Evolutionary conservation across 2,888 invertebrate species (phyloP), one percentile per base, ranked within the genome.

Genomic region (Acanthosoma haemorrhoidale): DNA sequence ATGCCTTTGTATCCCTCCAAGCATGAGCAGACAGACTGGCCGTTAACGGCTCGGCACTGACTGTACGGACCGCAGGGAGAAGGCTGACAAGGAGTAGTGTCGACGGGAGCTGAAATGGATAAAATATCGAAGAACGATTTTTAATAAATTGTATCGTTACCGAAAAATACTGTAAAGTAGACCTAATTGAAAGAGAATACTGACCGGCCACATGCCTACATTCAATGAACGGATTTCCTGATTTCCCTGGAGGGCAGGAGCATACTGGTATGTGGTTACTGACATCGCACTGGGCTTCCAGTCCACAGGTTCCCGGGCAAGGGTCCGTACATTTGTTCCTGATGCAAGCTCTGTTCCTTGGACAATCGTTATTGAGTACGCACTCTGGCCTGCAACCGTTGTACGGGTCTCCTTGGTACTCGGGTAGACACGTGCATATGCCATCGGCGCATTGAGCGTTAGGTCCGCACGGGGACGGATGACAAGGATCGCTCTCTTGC

Each of bases 21-120:
- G 78, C 94, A 94, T 74, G 87, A 86, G 77, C 93, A 94, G 15
- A 88, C 86, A 51, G 91, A 86, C 76, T 84, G 72, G 3, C 76
- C 86, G 69, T 88, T 86, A 11, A 70, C 70, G 72, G 84, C 84
- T 75, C 86, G 82, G 77, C 93, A 93, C 74, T 87, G 81, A 4
- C 91, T 84, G 79, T 91, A 91, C 1, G 91, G 89, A 72, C 92
- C 92, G 80, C 93, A 93, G 0, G 92, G 92, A 32, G 89, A 87
- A 70, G 90, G 90, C 72, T 83, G 82, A 77, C 93, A 93, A 8
- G 89, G 89, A 11, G 69, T 69, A 4, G 61, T 21, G 18, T 68
- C 69, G 36, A 73, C 63, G 16, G 71, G 71, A 29, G 71, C 51
- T 57, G 71, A 66, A 66, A 66, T 5, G 41, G 41, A 41, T 29